Base-by-base conservation (phyloP, 2,888 invertebrate genomes). In the Drosophila mulleri region DNA sequence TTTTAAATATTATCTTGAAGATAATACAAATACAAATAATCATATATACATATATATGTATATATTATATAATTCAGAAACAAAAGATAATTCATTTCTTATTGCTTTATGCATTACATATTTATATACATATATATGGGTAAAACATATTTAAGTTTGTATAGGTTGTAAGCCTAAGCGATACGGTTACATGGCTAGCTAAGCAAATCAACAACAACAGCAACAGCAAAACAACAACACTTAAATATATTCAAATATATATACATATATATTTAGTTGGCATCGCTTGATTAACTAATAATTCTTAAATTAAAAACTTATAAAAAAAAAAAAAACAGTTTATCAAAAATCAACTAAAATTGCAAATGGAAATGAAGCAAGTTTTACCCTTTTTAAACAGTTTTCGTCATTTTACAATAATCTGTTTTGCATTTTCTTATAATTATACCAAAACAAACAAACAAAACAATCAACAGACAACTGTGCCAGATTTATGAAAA, bases 281-380 rank as follows among this genome's bases (percentile, higher is more conserved):
- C 91, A 91, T 91, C 91, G 91, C 91, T 91, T 91, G 90, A 86
- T 87, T 74, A 86, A 75, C 67, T 76, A 78, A 75, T 63, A 63
- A 68, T 67, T 76, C 73, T 72, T 63, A 61, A 68, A 42, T 52
- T 57, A 42, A 18, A 53, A 50, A 50, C 9, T 16, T 50, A 16
- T 7, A 6, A 16, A 39, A 3, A 39, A 16, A 39, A 4, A 6
- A 26, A 26, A 26, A 26, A 26, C 26, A 26, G 14, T 35, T 14
- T 14, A 37, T 14, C 35, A 29, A 29, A 29, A 29, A 29, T 29
- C 20, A 52, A 32, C 18, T 8, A 0, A 4, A 53, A 37, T 52
- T 35, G 11, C 53, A 39, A 60, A 53, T 54, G 44, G 39, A 67
- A 66, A 58, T 41, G 54, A 65, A 72, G 74, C 78, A 70, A 81